Evolutionary conservation across 2,888 invertebrate genomes (phyloP).

Genomic region (Apodemia zela): DNA sequence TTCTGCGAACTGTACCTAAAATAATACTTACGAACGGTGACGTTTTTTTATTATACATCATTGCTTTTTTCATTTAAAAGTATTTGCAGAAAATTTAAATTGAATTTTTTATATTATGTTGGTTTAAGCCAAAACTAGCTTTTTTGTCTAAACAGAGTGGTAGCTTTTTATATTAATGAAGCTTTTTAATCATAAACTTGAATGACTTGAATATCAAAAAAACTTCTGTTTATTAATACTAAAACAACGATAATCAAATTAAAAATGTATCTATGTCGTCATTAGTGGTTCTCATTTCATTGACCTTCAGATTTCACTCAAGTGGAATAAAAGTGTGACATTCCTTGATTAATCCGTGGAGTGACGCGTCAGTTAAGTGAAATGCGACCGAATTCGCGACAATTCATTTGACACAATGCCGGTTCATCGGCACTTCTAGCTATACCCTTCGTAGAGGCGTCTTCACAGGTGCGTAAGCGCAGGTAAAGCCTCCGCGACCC

Average conservation of each 20-base stretch:
- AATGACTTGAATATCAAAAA: too few relatives aligned
- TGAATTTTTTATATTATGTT: too few relatives aligned
- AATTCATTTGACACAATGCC: conserved; percentile 73
- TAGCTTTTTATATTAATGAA: too few relatives aligned
- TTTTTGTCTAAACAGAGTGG: conserved; percentile 32
- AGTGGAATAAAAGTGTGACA: conserved; percentile 57
- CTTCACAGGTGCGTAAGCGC: conserved; percentile 72
- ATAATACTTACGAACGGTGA: too few relatives aligned
- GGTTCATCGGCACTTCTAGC: conserved; percentile 63
- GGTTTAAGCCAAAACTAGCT: conserved; percentile 11
- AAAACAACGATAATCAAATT: background rate
- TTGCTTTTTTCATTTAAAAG: too few relatives aligned
- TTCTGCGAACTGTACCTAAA: too few relatives aligned
- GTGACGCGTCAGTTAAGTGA: conserved; percentile 56
- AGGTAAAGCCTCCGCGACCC: conserved; percentile 48
- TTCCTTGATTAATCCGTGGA: conserved; percentile 56
- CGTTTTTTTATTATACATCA: too few relatives aligned
- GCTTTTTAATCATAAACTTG: too few relatives aligned
- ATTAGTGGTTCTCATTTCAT: conserved; percentile 41
- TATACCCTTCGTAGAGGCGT: conserved; percentile 43
- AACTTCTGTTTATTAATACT: background rate
- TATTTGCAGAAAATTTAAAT: too few relatives aligned
- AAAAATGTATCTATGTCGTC: background rate
- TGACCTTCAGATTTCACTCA: conserved; percentile 73
- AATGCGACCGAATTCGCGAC: conserved; percentile 76